Conservation (phyloP, 1,140 invertebrate genomes). For the Hydropsyche tenuis region DNA sequence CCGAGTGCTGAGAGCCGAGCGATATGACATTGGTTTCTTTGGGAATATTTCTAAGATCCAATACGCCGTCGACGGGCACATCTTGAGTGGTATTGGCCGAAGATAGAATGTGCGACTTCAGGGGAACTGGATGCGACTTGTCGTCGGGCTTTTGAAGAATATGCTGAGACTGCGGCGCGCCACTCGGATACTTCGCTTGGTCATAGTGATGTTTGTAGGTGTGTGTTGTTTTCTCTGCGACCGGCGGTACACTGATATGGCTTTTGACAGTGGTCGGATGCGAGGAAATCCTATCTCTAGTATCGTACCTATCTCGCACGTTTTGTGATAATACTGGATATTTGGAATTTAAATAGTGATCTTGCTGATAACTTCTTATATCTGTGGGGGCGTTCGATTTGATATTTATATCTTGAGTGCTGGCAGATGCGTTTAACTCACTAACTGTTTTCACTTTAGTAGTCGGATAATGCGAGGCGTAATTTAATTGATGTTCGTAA, state of each 20-base stretch:
- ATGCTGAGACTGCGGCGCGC: not conserved
- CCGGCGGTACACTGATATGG: conserved; percentile 36
- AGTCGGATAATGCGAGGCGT: conserved; percentile 43
- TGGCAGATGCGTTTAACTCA: conserved; percentile 45
- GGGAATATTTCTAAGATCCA: conserved; percentile 69
- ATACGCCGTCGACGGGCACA: conserved; percentile 63
- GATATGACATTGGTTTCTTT: conserved; percentile 61
- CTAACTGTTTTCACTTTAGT: conserved; percentile 49
- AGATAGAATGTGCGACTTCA: conserved; percentile 45
- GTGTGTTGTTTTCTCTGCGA: conserved; percentile 39
- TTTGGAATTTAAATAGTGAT: conserved; percentile 39
- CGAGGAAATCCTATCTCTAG: conserved; percentile 21
- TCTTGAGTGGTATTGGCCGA: conserved; percentile 35
- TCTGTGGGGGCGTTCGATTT: conserved; percentile 40
- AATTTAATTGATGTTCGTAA: conserved; percentile 48
- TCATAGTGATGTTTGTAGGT: conserved; percentile 32
- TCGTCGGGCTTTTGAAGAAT: conserved; percentile 41
- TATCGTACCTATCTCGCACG: conserved; percentile 30
- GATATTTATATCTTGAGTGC: conserved; percentile 44
- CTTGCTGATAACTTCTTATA: conserved; percentile 26
- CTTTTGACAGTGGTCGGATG: conserved; percentile 19
- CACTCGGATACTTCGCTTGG: conserved; percentile 35
- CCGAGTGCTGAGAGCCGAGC: conserved; percentile 59
- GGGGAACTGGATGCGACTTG: conserved; percentile 43
- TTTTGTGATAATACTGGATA: conserved; percentile 28